These are phyloP conservation scores for Oryzias curvinotus DNA, from an alignment of 2,113 vertebrate genomes.

Conservation along the genomic window DNA sequence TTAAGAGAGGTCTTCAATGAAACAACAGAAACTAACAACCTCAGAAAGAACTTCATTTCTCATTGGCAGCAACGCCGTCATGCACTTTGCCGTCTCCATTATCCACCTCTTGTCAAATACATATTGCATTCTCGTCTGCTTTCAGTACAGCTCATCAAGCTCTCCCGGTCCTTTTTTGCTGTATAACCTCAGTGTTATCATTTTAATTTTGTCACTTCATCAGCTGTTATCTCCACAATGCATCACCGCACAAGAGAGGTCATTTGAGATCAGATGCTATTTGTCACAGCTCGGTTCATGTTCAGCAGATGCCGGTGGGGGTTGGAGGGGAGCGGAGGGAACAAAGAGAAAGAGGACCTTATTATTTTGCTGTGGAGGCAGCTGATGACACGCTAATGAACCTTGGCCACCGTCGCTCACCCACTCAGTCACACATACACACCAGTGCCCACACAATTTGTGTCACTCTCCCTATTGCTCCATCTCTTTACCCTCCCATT, in stretches of 20 bases:
- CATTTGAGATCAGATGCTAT: conserved; percentile 49
- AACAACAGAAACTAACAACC: too few species aligned
- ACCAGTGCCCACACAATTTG: conserved; percentile 53
- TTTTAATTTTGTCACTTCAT: conserved; percentile 60
- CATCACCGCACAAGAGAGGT: conserved; percentile 55
- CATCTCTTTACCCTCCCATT: conserved; percentile 30
- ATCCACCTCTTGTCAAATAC: conserved; percentile 23
- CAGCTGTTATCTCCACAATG: conserved; percentile 53
- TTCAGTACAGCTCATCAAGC: conserved; percentile 35
- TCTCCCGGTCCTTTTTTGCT: conserved; percentile 7
- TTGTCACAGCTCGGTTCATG: conserved; percentile 51
- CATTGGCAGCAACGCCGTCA: background rate
- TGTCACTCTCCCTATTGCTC: conserved; percentile 45
- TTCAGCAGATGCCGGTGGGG: conserved; percentile 32
- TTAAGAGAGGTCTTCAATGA: too few species aligned
- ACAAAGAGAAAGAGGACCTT: conserved; percentile 44
- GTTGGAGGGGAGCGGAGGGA: conserved; percentile 23
- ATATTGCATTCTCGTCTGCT: background rate
- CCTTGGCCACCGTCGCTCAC: conserved; percentile 68
- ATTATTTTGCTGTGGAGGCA: conserved; percentile 78
- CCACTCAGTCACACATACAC: conserved; percentile 58
- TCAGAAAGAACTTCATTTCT: background rate
- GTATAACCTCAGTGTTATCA: conserved; percentile 33
- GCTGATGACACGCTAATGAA: conserved; percentile 78
- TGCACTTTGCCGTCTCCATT: background rate